Percentiles rank a stretch among this genome's conserved stretches.
These are phyloP conservation scores for Hymenopus coronatus DNA, from an alignment of 2,888 invertebrate genomes.

Conservation along the genomic window DNA sequence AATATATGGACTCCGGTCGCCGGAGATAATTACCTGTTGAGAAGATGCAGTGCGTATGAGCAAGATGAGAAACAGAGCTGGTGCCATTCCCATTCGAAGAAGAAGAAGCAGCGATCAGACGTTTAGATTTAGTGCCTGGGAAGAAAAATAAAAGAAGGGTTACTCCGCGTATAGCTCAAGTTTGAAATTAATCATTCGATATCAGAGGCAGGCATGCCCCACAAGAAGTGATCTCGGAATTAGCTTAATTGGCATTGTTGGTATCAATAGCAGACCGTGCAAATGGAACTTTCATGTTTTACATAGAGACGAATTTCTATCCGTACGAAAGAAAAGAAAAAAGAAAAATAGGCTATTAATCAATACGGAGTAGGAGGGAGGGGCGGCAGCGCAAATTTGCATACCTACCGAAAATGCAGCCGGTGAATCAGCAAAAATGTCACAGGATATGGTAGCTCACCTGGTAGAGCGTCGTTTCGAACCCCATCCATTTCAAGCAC, in stretches of 20 bases:
- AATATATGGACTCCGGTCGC: too few species aligned
- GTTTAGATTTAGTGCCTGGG: background rate
- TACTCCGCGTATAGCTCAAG: background rate
- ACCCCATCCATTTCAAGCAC: too few species aligned
- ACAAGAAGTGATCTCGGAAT: background rate
- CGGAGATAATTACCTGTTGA: too few species aligned
- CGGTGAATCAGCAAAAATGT: too few species aligned
- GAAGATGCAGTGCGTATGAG: too few species aligned
- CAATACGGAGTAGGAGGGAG: background rate
- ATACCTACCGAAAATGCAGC: background rate
- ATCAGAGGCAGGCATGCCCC: background rate
- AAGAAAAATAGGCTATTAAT: background rate
- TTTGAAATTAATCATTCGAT: background rate
- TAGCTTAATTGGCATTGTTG: conserved; percentile 17
- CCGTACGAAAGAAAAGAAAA: background rate
- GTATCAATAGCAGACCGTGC: background rate
- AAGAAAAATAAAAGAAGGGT: background rate
- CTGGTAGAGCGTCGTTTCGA: too few species aligned
- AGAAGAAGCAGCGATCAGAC: background rate
- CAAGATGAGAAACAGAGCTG: too few species aligned
- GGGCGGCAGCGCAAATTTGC: background rate
- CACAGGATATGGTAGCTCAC: too few species aligned
- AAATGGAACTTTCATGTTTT: conserved; percentile 17
- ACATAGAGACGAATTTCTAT: background rate
- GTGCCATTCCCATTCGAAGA: too few species aligned